phyloP scores from a whole-genome alignment of 2,888 invertebrate species.

The Epinotia brunnichana region DNA sequence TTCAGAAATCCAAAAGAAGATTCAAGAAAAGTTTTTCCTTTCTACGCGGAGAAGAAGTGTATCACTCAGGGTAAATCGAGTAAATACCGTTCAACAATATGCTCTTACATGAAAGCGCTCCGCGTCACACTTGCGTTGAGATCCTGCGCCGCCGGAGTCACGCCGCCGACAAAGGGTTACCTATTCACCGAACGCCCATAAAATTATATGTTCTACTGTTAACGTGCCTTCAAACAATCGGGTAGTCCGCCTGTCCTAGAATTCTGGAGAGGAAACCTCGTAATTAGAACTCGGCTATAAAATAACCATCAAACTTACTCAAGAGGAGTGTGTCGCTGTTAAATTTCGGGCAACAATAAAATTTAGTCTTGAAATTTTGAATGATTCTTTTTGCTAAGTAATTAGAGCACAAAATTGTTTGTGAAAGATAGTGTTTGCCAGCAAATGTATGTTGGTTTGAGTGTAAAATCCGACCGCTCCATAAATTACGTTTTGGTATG shows the following conservation, averaged over 20 bases:
- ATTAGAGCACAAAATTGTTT: conserved; percentile 51
- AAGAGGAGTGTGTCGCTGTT: conserved; percentile 69
- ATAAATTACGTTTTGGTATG: conserved; percentile 79
- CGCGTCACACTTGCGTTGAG: conserved; percentile 5
- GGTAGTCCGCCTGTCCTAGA: conserved; percentile 70
- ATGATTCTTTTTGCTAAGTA: conserved; percentile 32
- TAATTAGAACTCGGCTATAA: conserved; percentile 80
- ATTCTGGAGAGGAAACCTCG: conserved; percentile 73
- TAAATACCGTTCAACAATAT: conserved; percentile 16
- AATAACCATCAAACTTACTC: conserved; percentile 80
- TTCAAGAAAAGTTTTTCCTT: too few relatives aligned
- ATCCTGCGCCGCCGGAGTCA: conserved; percentile 9
- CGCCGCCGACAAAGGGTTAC: conserved; percentile 43
- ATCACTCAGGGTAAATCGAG: conserved; percentile 1
- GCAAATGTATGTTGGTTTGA: conserved; percentile 47
- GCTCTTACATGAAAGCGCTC: conserved; percentile 18
- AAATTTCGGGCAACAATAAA: conserved; percentile 54
- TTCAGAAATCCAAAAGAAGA: too few relatives aligned
- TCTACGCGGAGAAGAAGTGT: background rate
- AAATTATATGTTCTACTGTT: conserved; percentile 38
- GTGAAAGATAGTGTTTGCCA: conserved; percentile 35
- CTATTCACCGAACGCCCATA: conserved; percentile 42
- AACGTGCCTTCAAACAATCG: conserved; percentile 42
- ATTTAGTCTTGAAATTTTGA: conserved; percentile 22
- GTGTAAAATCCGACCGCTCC: conserved; percentile 63